These are phyloP conservation scores for Brevimyrus niger DNA, from an alignment of 2,113 vertebrate genomes.

Conservation along the genomic window DNA sequence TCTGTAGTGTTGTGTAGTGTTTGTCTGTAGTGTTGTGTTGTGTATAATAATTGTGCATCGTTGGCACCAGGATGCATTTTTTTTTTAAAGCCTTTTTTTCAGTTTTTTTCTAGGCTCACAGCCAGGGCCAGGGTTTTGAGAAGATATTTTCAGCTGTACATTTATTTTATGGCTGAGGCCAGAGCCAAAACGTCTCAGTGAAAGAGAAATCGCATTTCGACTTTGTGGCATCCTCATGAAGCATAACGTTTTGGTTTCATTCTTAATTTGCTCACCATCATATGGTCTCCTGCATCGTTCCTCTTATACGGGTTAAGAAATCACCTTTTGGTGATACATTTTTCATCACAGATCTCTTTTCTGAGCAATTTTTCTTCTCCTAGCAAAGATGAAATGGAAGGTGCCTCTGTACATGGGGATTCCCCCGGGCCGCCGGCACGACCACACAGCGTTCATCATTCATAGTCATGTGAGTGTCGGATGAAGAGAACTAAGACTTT, in stretches of 20 bases:
- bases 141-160: neutral
- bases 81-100: neutral
- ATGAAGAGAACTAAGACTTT: neutral
- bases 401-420: slow-evolving; percentile 63
- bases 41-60: neutral
- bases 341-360: neutral
- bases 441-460: slow-evolving; percentile 60
- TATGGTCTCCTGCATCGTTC: neutral
- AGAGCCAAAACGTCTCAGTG: neutral
- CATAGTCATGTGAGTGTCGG: slow-evolving; percentile 56
- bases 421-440: slow-evolving; percentile 54
- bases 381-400: slow-evolving; percentile 71
- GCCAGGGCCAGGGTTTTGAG: neutral
- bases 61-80: neutral
- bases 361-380: slow-evolving; percentile 22
- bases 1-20: neutral
- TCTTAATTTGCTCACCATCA: neutral
- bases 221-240: neutral
- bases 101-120: neutral
- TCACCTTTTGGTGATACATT: neutral
- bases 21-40: neutral
- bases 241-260: neutral
- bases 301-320: neutral
- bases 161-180: neutral
- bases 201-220: neutral